Percentiles rank a stretch among this genome's conserved stretches.
Conservation (phyloP, 2,888 invertebrate genomes). For the Rotaria sp. region DNA sequence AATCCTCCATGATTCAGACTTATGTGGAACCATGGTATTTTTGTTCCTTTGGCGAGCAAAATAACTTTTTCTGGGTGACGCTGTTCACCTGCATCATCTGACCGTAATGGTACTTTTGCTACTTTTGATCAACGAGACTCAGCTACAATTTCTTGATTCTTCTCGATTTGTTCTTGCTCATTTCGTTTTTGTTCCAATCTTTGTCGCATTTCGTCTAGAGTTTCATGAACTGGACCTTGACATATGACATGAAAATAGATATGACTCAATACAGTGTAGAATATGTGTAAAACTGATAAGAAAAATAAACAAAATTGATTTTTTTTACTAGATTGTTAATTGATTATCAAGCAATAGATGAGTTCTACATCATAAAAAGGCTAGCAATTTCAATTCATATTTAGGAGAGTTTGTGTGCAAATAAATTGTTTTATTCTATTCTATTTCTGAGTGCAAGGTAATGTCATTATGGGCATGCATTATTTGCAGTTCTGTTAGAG, state of each 20-base stretch:
- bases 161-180: not conserved
- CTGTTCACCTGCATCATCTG: not conserved
- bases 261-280: not conserved
- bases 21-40: not conserved
- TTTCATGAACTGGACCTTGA: not conserved
- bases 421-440: not conserved
- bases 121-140: not conserved
- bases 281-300: not conserved
- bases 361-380: not conserved
- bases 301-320: not conserved
- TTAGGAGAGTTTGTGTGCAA: not conserved
- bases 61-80: not conserved
- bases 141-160: not conserved
- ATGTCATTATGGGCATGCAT: not conserved
- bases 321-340: not conserved
- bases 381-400: not conserved
- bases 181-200: not conserved
- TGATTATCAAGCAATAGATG: not conserved
- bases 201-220: not conserved
- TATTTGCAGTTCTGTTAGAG: not conserved
- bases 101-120: too few relatives aligned
- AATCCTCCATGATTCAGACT: not conserved
- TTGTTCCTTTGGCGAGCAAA: not conserved
- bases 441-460: not conserved
- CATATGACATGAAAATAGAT: not conserved